phyloP scores from a whole-genome alignment of 2,113 vertebrate species.

The Cynocephalus volans region DNA sequence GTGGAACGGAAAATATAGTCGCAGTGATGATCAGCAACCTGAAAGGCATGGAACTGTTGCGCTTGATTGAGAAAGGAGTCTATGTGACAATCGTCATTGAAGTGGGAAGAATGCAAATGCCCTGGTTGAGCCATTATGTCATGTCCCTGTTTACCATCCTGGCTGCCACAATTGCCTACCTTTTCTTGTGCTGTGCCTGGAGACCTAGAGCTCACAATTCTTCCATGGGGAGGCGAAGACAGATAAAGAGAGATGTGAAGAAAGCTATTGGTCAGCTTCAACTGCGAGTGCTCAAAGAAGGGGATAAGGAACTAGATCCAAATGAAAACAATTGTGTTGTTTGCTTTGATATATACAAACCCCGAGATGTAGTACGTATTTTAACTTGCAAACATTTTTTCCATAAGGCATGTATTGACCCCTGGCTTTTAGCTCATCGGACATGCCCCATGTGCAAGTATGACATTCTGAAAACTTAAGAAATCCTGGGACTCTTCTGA shows the following conservation, averaged over 20 bases:
- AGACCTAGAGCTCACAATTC: not conserved
- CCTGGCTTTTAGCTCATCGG: constrained; percentile 88
- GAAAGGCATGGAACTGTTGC: constrained; percentile 87
- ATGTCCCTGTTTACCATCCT: constrained; percentile 88
- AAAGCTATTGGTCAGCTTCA: constrained; percentile 75
- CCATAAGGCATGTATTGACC: constrained; percentile 90
- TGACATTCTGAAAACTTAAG: constrained; percentile 89
- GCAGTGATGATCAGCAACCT: constrained; percentile 89
- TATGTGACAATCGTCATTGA: constrained; percentile 88
- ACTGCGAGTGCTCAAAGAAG: constrained; percentile 80
- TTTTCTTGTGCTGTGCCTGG: constrained; percentile 78
- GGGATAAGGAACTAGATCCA: constrained; percentile 77
- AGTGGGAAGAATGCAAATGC: constrained; percentile 87
- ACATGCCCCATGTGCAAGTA: constrained; percentile 90
- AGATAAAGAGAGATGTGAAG: constrained; percentile 74
- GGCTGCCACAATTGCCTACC: constrained; percentile 84
- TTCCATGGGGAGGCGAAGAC: constrained; percentile 67
- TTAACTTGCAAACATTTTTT: constrained; percentile 87
- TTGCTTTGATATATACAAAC: constrained; percentile 77
- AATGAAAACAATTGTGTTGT: constrained; percentile 68
- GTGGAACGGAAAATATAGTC: constrained; percentile 83
- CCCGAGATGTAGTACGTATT: constrained; percentile 72
- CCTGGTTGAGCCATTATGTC: constrained; percentile 88
- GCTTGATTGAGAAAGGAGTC: constrained; percentile 82
- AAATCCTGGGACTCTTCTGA: constrained; percentile 73